Base-by-base conservation (phyloP, 1,140 invertebrate species). In the Triops longicaudatus region DNA sequence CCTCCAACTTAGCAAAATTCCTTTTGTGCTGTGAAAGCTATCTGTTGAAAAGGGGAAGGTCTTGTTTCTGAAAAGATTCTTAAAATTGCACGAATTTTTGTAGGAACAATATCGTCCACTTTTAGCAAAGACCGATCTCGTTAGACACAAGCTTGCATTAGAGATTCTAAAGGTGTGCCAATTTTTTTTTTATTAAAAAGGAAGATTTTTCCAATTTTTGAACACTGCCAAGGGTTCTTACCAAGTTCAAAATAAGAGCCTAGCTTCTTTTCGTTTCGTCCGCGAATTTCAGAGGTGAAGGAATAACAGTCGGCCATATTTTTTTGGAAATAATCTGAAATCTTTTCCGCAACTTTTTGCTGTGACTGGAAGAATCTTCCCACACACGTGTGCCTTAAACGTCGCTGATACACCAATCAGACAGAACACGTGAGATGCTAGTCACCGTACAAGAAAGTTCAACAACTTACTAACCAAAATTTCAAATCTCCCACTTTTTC, bases 301-400 rank as follows among this genome's bases (percentile, higher is more conserved):
- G 31, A 37, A 37, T 37, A 37, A 37, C 31, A 37, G 7, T 37
- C 31, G 31, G 7, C 7, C 2, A 37, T 37, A 37, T 37, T 7
- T 37, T n/a, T n/a, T n/a, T n/a, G n/a, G 7, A 37, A 37, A 37
- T 2, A 37, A 37, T 37, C 31, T 37, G 7, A 37, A 37, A 37
- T 4, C 2, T 7, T 37, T 37, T 37, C 31, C 14, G 10, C 22
- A n/a, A n/a, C 17, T 63, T 63, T 63, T 12, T 63, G 50, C 50
- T 63, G n/a, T 63, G 50, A 63, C 50, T 63, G 50, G 50, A 22
- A 63, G 14, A 63, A 17, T 22, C 22, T 22, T 63, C 14, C 22
- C 22, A 63, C 50, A 63, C 50, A 63, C 44, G 44, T 63, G 50
- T 63, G 50, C 50, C 50, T 63, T 63, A 63, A n/a, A 37, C 17